phyloP scores from a whole-genome alignment of 2,797 vertebrate species.

The Periophthalmus magnuspinnatus region DNA sequence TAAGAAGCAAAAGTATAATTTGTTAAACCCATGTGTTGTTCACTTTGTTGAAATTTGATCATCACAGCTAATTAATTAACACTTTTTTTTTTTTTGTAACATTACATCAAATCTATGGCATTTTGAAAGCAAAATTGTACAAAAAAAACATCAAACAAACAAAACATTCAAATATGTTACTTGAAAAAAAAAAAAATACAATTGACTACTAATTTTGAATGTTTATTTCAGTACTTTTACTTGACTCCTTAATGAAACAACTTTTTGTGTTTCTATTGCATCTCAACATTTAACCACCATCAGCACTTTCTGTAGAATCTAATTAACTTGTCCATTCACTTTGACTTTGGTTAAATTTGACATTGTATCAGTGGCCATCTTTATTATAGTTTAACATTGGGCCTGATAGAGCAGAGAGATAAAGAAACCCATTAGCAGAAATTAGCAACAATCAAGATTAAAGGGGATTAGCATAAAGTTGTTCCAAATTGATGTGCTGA shows the following conservation, averaged over 20 bases:
- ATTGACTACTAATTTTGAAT: background rate
- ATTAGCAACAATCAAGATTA: slow-evolving; percentile 10
- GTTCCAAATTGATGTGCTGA: background rate
- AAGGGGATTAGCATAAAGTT: background rate
- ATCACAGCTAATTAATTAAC: too few species aligned
- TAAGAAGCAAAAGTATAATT: too few species aligned
- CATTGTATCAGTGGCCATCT: slow-evolving; percentile 9
- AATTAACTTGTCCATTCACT: slow-evolving; percentile 8
- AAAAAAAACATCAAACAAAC: too few species aligned
- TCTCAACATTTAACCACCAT: background rate
- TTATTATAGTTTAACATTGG: slow-evolving; percentile 10
- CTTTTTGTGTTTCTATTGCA: background rate
- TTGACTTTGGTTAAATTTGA: slow-evolving; percentile 6
- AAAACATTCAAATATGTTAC: too few species aligned
- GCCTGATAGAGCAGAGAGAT: slow-evolving; percentile 6
- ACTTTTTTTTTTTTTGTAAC: too few species aligned
- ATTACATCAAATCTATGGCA: too few species aligned
- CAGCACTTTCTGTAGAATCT: slow-evolving; percentile 2
- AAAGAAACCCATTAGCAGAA: slow-evolving; percentile 10
- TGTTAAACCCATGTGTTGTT: too few species aligned
- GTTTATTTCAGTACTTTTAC: background rate
- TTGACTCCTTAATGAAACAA: too few species aligned
- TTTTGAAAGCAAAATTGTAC: too few species aligned
- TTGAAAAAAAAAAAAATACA: too few species aligned
- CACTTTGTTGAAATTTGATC: too few species aligned